phyloP scores from a whole-genome alignment of 2,888 invertebrate genomes.

The Drosophila falleni region DNA sequence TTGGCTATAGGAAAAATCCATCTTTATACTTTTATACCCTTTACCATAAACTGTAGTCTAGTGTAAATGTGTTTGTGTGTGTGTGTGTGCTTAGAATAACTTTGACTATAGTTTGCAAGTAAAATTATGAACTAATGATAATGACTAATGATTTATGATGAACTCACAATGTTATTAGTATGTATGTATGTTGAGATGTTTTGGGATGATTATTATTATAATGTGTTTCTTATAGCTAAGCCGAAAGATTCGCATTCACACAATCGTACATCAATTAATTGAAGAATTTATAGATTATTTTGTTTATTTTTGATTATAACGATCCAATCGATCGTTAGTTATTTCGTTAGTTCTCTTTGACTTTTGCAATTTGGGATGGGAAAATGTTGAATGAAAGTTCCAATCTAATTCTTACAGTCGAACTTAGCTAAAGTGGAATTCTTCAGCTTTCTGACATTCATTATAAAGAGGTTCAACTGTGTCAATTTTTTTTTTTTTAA shows the following conservation, averaged over 20 bases:
- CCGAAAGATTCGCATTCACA: constrained; percentile 29
- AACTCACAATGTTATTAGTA: constrained; percentile 2
- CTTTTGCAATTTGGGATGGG: not conserved
- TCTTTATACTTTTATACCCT: not conserved
- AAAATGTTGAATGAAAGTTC: not conserved
- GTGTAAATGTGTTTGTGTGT: constrained; percentile 13
- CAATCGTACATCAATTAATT: constrained; percentile 9
- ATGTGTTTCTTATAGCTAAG: constrained; percentile 28
- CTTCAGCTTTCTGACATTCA: not conserved
- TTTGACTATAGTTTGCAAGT: constrained; percentile 28
- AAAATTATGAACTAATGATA: constrained; percentile 39
- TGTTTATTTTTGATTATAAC: not conserved
- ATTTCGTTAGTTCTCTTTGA: not conserved
- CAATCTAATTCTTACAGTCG: constrained; percentile 1
- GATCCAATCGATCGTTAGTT: not conserved
- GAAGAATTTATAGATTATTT: not conserved
- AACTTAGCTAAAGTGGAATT: not conserved
- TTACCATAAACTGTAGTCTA: not conserved
- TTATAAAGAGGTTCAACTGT: constrained; percentile 1
- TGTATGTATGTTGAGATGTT: constrained; percentile 2
- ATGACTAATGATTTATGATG: constrained; percentile 28
- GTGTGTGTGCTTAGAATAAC: constrained; percentile 33
- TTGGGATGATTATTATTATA: constrained; percentile 26
- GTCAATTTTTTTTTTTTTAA: not conserved
- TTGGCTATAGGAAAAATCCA: not conserved